These are phyloP conservation scores for Archaeoteleia sp. DNA, from an alignment of 2,888 invertebrate species.

Conservation along the genomic window DNA sequence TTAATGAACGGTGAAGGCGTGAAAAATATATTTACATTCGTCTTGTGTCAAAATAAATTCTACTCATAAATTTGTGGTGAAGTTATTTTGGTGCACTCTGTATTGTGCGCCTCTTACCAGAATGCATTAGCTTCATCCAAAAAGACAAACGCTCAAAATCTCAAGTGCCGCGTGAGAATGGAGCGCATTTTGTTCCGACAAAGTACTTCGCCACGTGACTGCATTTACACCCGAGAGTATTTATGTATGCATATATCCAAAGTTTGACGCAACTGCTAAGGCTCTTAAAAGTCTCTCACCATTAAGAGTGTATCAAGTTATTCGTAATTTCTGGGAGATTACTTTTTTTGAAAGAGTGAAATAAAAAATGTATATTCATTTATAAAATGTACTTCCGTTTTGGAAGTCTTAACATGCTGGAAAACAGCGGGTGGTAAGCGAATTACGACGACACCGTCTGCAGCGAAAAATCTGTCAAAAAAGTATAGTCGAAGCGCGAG, in stretches of 20 bases:
- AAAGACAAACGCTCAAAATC: conserved; percentile 10
- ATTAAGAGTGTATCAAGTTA: conserved; percentile 20
- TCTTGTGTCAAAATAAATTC: not conserved
- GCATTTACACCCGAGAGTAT: conserved; percentile 2
- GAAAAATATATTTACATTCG: too few relatives aligned
- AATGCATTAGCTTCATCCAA: conserved; percentile 21
- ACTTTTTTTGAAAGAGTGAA: not conserved
- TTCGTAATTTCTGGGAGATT: conserved; percentile 5
- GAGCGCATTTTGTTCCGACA: conserved; percentile 22
- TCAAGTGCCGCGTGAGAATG: conserved; percentile 18
- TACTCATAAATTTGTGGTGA: not conserved
- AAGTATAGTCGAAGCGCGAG: conserved; percentile 53
- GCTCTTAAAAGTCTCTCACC: conserved; percentile 25
- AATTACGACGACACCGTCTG: conserved; percentile 55
- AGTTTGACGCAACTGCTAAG: conserved; percentile 14
- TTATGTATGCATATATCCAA: conserved; percentile 7
- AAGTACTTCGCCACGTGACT: conserved; percentile 11
- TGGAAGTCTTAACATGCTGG: conserved; percentile 45
- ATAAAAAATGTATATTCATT: conserved; percentile 19
- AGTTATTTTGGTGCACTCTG: conserved; percentile 1
- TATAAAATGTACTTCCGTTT: conserved; percentile 27
- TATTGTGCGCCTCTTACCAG: conserved; percentile 6
- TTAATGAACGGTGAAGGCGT: too few relatives aligned
- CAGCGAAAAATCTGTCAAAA: conserved; percentile 30
- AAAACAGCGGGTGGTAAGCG: conserved; percentile 51